phyloP scores from a whole-genome alignment of 2,113 vertebrate species.

The Puma concolor region DNA sequence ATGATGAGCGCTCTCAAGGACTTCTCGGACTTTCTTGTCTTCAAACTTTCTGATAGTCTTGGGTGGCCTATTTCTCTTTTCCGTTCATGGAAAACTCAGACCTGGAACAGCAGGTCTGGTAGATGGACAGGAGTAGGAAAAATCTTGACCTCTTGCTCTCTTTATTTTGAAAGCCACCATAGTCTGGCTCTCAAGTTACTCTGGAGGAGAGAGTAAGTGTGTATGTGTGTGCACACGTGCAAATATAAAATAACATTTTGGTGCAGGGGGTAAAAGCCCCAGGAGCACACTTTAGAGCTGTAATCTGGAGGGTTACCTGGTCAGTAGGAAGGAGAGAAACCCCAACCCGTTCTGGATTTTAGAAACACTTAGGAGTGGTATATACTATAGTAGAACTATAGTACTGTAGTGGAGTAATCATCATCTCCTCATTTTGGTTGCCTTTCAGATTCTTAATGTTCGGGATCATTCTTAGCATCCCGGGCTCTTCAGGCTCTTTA shows the following conservation, averaged over 20 bases:
- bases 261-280: background rate
- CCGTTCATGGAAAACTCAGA: constrained; percentile 24
- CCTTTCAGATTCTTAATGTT: constrained; percentile 42
- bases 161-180: background rate
- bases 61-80: background rate
- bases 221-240: background rate
- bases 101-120: background rate
- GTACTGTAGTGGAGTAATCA: background rate
- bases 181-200: background rate
- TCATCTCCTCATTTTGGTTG: constrained; percentile 16
- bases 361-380: background rate
- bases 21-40: constrained; percentile 52
- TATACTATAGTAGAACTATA: background rate
- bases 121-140: constrained; percentile 19
- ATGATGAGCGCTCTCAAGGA: background rate
- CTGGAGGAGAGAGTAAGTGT: background rate
- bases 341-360: background rate
- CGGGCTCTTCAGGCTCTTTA: background rate
- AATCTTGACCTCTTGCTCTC: constrained; percentile 12
- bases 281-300: constrained; percentile 2
- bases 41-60: background rate
- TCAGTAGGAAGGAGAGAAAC: constrained; percentile 24
- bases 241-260: background rate
- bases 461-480: constrained; percentile 39
- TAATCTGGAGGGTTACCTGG: constrained; percentile 30